These are phyloP conservation scores for Hyperoplus immaculatus DNA, from an alignment of 2,797 vertebrate genomes.

Conservation along the genomic window DNA sequence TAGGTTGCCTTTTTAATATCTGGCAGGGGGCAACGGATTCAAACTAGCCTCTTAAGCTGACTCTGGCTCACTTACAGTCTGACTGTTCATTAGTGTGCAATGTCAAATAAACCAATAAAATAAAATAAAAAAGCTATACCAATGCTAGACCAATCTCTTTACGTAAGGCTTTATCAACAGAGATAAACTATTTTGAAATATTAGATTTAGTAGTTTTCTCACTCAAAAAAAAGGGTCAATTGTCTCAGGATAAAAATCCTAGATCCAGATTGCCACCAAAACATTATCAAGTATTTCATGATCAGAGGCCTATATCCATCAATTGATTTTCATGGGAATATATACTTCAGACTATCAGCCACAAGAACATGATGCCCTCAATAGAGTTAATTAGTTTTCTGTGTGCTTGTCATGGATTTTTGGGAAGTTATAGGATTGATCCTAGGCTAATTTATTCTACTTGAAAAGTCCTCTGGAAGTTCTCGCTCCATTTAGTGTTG, in stretches of 20 bases:
- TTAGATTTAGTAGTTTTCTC: conserved; percentile 8
- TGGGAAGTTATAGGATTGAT: conserved; percentile 29
- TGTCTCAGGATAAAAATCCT: conserved; percentile 44
- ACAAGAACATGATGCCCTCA: conserved; percentile 30
- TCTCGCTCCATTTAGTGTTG: conserved; percentile 14
- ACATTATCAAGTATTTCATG: conserved; percentile 50
- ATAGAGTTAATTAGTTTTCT: conserved; percentile 40
- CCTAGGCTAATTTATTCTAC: conserved; percentile 19
- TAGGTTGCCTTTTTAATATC: too few species aligned
- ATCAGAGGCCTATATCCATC: conserved; percentile 40
- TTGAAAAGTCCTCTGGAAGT: not conserved
- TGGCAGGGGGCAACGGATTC: too few species aligned
- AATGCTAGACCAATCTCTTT: not conserved
- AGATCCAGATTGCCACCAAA: conserved; percentile 47
- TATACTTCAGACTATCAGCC: conserved; percentile 6
- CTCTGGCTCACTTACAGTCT: too few species aligned
- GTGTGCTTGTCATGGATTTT: conserved; percentile 34
- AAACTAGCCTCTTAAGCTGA: too few species aligned
- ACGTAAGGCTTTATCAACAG: conserved; percentile 9
- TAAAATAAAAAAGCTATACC: conserved; percentile 1
- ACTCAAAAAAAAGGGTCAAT: conserved; percentile 45
- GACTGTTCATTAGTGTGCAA: too few species aligned
- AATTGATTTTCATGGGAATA: conserved; percentile 41
- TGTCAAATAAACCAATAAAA: too few species aligned
- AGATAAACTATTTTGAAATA: conserved; percentile 18